Conservation (phyloP, 2,888 invertebrate genomes). For the Drosophila affinis region DNA sequence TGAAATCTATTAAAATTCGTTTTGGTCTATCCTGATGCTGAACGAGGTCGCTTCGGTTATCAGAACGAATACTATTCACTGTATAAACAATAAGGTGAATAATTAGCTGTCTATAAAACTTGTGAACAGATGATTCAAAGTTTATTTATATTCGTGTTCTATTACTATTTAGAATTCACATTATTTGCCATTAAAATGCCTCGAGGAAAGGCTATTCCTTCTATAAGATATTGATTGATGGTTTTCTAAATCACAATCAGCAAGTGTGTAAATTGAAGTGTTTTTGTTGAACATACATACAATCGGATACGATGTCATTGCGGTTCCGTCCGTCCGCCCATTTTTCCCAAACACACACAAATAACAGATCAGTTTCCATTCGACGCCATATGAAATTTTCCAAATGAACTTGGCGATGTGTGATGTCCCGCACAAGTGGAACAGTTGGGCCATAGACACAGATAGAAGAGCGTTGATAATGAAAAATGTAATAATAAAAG, state of each 20-base stretch:
- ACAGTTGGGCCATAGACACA: constrained; percentile 13
- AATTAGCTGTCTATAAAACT: neutral
- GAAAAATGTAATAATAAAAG: constrained; percentile 20
- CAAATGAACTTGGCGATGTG: constrained; percentile 51
- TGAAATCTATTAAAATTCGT: neutral
- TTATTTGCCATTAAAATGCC: too few species aligned
- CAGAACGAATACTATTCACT: neutral
- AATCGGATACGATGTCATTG: constrained; percentile 16
- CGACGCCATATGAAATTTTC: constrained; percentile 21
- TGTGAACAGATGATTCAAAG: neutral
- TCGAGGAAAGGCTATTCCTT: too few species aligned
- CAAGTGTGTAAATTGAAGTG: too few species aligned
- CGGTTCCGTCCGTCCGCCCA: constrained; percentile 14
- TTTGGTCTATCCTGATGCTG: neutral
- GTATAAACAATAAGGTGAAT: neutral
- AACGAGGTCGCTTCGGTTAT: neutral
- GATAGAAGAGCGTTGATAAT: constrained; percentile 55
- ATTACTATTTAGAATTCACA: neutral
- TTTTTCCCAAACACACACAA: constrained; percentile 9
- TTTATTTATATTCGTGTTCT: neutral
- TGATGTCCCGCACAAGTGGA: constrained; percentile 2
- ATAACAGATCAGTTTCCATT: constrained; percentile 31
- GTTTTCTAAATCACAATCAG: too few species aligned
- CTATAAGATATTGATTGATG: neutral
- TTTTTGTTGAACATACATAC: neutral